These are phyloP conservation scores for Liopterus haemorrhoidalis DNA, from an alignment of 2,888 invertebrate species.

Conservation along the genomic window DNA sequence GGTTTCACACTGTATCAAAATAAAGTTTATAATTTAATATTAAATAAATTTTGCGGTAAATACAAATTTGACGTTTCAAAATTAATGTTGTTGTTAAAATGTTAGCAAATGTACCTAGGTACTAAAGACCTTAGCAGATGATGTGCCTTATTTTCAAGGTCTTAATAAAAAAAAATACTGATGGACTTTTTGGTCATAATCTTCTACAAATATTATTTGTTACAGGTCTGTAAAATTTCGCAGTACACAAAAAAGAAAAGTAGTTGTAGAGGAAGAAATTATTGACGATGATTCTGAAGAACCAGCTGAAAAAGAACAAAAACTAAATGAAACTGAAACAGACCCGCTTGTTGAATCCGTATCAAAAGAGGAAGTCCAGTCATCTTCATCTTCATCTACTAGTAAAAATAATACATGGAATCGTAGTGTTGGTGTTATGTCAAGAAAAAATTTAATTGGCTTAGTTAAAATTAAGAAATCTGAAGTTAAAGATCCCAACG, in stretches of 20 bases:
- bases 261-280: constrained; percentile 64
- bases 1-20: no score
- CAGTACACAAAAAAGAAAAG: constrained; percentile 39
- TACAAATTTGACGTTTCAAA: no score
- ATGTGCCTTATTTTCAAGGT: constrained; percentile 26
- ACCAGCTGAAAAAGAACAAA: constrained; percentile 27
- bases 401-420: constrained; percentile 6
- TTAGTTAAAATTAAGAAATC: constrained; percentile 4
- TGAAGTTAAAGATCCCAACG: constrained; percentile 15
- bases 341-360: constrained; percentile 2
- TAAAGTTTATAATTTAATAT: no score
- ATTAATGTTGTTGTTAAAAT: no score
- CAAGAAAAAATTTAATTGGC: constrained; percentile 29
- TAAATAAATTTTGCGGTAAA: no score
- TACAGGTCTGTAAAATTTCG: constrained; percentile 46
- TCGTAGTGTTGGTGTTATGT: constrained; percentile 24
- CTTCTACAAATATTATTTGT: constrained; percentile 12
- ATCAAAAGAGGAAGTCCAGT: no score
- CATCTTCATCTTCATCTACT: no score
- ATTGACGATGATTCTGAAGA: constrained; percentile 56
- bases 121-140: no score
- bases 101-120: no score
- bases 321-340: constrained; percentile 13
- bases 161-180: no score
- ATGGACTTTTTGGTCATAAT: no score